Evolutionary conservation across 2,888 invertebrate genomes (phyloP).

Genomic region (Melanchra persicariae): DNA sequence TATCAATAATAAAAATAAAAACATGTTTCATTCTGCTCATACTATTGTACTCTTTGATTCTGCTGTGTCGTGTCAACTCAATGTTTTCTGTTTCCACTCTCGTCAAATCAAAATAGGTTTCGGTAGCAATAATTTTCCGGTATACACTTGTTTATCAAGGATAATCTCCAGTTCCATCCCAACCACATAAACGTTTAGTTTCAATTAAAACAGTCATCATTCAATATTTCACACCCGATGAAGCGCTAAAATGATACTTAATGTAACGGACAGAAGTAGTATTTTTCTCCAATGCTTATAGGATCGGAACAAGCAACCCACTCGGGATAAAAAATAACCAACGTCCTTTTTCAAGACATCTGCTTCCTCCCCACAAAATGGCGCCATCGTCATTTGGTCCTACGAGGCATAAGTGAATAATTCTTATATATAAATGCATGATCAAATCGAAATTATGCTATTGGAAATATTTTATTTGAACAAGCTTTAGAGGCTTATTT

Average conservation of each 20-base stretch:
- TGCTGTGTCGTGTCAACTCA: neutral
- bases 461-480: neutral
- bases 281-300: slow-evolving; percentile 10
- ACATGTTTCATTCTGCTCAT: too few relatives aligned
- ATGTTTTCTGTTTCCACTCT: neutral
- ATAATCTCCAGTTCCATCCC: neutral
- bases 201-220: neutral
- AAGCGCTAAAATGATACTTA: slow-evolving; percentile 26
- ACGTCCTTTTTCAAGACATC: slow-evolving; percentile 20
- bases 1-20: too few relatives aligned
- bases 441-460: neutral
- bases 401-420: slow-evolving; percentile 20
- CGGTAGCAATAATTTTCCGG: neutral
- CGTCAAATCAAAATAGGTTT: neutral
- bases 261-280: slow-evolving; percentile 27
- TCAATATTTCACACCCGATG: neutral
- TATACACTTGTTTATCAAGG: neutral
- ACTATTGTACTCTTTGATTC: too few relatives aligned
- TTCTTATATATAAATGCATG: neutral
- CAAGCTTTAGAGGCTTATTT: neutral
- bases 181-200: neutral
- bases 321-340: slow-evolving; percentile 31
- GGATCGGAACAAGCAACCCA: slow-evolving; percentile 9
- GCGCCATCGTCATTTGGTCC: slow-evolving; percentile 10
- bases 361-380: slow-evolving; percentile 17